Conservation (phyloP, 2,888 invertebrate species). For the Phengaris alcon region DNA sequence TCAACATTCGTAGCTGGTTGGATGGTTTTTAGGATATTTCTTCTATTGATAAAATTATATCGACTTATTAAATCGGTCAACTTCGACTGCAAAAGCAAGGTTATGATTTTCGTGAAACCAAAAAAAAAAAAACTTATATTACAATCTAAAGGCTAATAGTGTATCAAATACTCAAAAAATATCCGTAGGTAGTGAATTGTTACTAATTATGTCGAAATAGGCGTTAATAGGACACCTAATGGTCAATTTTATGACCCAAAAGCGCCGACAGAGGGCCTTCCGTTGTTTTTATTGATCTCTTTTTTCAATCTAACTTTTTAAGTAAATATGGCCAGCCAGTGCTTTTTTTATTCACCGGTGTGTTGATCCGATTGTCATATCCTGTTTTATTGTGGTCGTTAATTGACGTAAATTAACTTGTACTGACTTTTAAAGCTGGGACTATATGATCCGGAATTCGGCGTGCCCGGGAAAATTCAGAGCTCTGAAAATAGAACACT, state of each 20-base stretch:
- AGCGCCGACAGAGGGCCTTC: conserved; percentile 69
- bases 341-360: neutral
- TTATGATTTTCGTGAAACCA: neutral
- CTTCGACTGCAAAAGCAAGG: neutral
- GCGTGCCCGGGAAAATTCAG: neutral
- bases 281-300: conserved; percentile 68
- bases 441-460: too few species aligned
- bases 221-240: conserved; percentile 77
- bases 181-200: conserved; percentile 61
- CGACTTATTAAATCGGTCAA: too few species aligned
- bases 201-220: conserved; percentile 78
- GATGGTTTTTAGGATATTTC: too few species aligned
- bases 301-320: conserved; percentile 71
- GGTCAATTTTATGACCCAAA: conserved; percentile 64
- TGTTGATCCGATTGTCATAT: conserved; percentile 12
- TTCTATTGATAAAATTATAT: too few species aligned
- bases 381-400: conserved; percentile 9
- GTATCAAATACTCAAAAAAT: conserved; percentile 50
- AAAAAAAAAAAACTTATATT: neutral
- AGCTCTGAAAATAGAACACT: neutral
- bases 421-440: neutral
- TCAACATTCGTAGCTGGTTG: too few species aligned
- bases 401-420: conserved; percentile 19
- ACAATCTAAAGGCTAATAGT: conserved; percentile 34
- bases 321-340: conserved; percentile 54